Evolutionary conservation across 2,113 vertebrate genomes (phyloP).

Genomic region (Actinemys pallida): DNA sequence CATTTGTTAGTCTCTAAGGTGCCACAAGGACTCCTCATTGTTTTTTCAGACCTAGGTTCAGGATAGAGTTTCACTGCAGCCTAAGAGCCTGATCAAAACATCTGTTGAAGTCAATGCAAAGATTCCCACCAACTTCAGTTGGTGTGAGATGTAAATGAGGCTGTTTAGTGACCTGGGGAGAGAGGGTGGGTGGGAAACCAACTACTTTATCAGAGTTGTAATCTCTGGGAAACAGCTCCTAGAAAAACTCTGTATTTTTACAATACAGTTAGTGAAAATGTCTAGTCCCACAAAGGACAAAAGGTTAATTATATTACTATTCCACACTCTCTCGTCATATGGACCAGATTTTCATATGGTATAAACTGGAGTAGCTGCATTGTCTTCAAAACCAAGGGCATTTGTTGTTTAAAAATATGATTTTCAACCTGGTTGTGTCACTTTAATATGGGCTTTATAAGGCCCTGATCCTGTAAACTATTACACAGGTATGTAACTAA

Average conservation of each 20-base stretch:
- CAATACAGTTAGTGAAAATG: no score
- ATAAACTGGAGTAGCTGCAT: background rate
- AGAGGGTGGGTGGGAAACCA: no score
- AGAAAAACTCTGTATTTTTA: no score
- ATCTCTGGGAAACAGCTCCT: background rate
- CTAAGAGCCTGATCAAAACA: background rate
- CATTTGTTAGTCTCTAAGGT: no score
- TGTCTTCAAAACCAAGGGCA: background rate
- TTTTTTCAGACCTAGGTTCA: background rate
- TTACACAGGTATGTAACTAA: background rate
- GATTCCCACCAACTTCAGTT: background rate
- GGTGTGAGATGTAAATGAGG: background rate
- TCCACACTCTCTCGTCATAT: background rate
- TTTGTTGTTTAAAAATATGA: background rate
- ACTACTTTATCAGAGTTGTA: background rate
- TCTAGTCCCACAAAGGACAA: background rate
- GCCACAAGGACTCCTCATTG: no score
- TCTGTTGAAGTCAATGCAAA: background rate
- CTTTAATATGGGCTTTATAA: background rate
- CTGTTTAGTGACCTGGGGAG: no score
- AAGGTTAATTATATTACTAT: background rate
- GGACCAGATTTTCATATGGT: rapidly evolving
- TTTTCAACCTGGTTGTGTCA: background rate
- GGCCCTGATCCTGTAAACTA: background rate
- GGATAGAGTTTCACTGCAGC: background rate